Percentiles rank a stretch among this genome's conserved stretches.
Evolutionary conservation across 2,113 vertebrate genomes (phyloP).

Genomic region (Onychostruthus taczanowskii): DNA sequence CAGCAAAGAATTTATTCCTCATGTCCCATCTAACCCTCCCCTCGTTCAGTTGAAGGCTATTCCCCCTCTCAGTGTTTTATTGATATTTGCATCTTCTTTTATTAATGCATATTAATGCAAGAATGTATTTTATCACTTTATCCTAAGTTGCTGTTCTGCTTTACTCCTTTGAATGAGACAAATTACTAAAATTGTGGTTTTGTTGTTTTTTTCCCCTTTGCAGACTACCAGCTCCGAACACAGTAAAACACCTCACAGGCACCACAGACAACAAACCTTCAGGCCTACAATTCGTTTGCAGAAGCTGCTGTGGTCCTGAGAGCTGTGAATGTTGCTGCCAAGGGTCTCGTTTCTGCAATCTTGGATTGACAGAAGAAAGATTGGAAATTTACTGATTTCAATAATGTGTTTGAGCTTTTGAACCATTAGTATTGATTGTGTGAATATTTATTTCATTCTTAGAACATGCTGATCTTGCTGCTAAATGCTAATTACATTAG

Average conservation of each 20-base stretch:
- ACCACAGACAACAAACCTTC: not conserved
- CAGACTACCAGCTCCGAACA: constrained; percentile 84
- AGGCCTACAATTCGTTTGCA: not conserved
- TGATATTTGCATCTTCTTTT: not conserved
- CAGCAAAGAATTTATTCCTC: not conserved
- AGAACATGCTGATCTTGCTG: constrained; percentile 44
- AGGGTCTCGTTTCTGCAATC: constrained; percentile 16
- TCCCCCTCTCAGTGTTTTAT: not conserved
- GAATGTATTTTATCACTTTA: not conserved
- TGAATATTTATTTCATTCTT: constrained; percentile 59
- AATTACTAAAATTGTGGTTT: fast-evolving
- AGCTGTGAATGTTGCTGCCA: constrained; percentile 38
- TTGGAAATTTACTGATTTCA: not conserved
- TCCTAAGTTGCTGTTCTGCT: not conserved
- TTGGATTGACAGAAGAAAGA: constrained; percentile 11
- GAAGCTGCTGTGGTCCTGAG: constrained; percentile 39
- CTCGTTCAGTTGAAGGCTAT: not conserved
- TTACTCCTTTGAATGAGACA: not conserved
- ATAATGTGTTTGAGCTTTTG: constrained; percentile 57
- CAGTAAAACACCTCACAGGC: constrained; percentile 46
- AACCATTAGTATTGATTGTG: constrained; percentile 62
- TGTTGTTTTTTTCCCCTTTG: fast-evolving
- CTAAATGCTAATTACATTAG: constrained; percentile 52
- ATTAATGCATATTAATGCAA: not conserved
- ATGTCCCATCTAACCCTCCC: not conserved